Evolutionary conservation across 2,113 vertebrate species (phyloP), one percentile per base, ranked within the genome.

Genomic region (Rhizomys pruinosus): DNA sequence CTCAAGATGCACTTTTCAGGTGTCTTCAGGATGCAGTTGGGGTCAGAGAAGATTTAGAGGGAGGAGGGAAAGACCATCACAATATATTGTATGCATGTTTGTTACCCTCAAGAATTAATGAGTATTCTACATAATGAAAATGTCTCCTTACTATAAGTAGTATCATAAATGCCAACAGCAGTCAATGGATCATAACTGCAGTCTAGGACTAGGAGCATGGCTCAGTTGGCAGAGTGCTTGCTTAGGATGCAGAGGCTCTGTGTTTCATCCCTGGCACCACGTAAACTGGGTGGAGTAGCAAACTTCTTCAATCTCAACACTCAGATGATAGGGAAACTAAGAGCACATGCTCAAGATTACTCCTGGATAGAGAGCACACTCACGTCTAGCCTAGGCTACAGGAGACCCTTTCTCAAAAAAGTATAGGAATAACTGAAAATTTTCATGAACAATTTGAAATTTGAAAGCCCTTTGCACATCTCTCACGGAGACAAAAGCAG

Each of bases 361-460:
- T 42, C 37, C 63, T 61, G 57, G 25, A 25, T 61, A 63, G 7
- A 19, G 9, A 42, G n/a, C 57, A 81, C 63, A 25, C 5, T 20
- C 15, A 32, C 2, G 9, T 81, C n/a, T 16, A 29, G 23, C 42
- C 27, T 63, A 8, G 29, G 15, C 2, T 81, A 17, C 25, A 63
- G 20, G 79, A 44, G 25, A 63, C 79, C 63, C 16, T 42, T 81
- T 81, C 79, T 32, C 20, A 4, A 15, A 4, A 27, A 25, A 63
- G 22, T 29, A 10, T 10, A 94, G 20, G 84, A 74, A 69, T 42
- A 61, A 9, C 44, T 89, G 68, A 39, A 74, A 9, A 27, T 20
- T 69, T 19, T 86, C 11, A 68, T 64, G 34, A 93, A 76, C 57
- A 77, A 47, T 7, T 39, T 63, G 85, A 92, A 96, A 44, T 78